phyloP scores from a whole-genome alignment of 2,113 vertebrate species.

The Panurus biarmicus region DNA sequence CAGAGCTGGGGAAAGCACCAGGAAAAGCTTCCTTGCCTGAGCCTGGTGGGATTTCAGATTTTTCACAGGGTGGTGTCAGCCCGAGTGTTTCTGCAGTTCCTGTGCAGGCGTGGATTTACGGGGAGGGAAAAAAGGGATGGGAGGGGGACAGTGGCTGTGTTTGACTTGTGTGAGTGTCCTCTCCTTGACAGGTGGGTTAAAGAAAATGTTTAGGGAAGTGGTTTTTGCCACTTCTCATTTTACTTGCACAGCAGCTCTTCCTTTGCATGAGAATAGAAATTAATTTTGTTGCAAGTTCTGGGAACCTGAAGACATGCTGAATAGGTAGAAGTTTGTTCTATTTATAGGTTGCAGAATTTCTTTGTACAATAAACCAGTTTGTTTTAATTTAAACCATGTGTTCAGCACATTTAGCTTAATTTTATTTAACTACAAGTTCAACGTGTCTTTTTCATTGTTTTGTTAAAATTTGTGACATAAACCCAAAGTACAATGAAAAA shows the following conservation, averaged over 20 bases:
- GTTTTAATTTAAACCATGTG: conserved; percentile 24
- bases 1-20: background rate
- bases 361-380: conserved; percentile 9
- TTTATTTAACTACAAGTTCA: background rate
- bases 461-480: background rate
- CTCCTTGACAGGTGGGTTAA: background rate
- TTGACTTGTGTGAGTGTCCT: background rate
- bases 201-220: background rate
- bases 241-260: background rate
- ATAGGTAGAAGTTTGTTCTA: background rate
- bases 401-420: conserved; percentile 30
- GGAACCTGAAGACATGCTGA: conserved; percentile 12
- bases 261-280: background rate
- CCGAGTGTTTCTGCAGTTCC: background rate
- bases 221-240: background rate
- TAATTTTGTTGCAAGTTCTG: conserved; percentile 2
- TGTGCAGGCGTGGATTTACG: background rate
- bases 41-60: background rate
- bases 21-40: background rate
- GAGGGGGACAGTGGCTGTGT: background rate
- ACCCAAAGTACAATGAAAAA: background rate
- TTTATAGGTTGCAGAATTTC: conserved; percentile 14
- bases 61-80: background rate
- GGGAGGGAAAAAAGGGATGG: background rate
- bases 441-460: background rate